Evolutionary conservation across 2,113 vertebrate species (phyloP).

Genomic region (Otocyon megalotis): DNA sequence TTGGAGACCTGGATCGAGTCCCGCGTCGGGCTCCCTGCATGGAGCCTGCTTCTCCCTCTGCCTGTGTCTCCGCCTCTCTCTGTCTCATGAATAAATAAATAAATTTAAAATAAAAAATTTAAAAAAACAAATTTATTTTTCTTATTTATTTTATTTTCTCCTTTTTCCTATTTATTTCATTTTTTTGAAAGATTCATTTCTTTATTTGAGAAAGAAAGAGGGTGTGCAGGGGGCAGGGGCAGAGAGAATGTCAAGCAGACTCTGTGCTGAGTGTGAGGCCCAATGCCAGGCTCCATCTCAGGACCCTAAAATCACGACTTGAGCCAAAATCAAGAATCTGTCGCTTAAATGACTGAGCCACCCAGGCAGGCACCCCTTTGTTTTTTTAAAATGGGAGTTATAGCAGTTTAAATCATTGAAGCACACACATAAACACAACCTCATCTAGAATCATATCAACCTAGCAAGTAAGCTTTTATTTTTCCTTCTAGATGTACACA

Average conservation of each 20-base stretch:
- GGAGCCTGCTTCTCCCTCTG: too few relatives aligned
- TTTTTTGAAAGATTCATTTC: not conserved
- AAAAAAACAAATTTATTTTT: too few relatives aligned
- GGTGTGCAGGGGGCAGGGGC: not conserved
- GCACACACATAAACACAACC: not conserved
- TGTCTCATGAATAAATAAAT: too few relatives aligned
- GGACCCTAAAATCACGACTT: not conserved
- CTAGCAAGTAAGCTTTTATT: not conserved
- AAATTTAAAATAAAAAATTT: too few relatives aligned
- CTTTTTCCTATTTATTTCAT: constrained; percentile 28
- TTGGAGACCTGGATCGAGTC: too few relatives aligned
- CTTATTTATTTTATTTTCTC: not conserved
- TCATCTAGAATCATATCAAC: not conserved
- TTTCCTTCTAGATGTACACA: not conserved
- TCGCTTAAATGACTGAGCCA: not conserved
- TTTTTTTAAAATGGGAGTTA: not conserved
- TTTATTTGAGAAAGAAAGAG: not conserved
- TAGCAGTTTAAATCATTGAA: not conserved
- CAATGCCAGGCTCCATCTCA: not conserved
- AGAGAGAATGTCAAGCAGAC: not conserved
- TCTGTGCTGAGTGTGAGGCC: not conserved
- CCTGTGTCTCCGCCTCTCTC: too few relatives aligned
- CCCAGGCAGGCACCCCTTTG: not conserved
- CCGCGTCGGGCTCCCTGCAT: too few relatives aligned
- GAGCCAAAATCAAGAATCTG: not conserved